These are phyloP conservation scores for Glyphotaelius pellucidus DNA, from an alignment of 2,888 invertebrate species.

Conservation along the genomic window DNA sequence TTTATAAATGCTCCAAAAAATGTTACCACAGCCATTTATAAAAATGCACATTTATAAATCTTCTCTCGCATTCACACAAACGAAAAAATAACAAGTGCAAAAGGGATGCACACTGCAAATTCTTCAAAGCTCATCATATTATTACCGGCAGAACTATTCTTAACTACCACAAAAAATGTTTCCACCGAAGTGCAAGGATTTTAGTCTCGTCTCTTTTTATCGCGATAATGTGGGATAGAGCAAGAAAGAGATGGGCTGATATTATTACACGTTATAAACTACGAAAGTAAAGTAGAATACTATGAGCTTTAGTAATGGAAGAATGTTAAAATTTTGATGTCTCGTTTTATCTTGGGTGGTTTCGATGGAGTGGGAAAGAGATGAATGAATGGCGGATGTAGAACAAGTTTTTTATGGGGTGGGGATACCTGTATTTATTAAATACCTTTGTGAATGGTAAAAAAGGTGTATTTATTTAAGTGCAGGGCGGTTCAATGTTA, in stretches of 20 bases:
- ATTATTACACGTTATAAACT: constrained; percentile 6
- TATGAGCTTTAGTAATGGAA: not conserved
- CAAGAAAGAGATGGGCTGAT: not conserved
- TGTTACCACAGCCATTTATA: not conserved
- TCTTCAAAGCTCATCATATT: constrained; percentile 14
- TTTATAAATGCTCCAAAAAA: constrained; percentile 4
- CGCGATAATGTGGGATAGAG: not conserved
- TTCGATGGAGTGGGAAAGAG: not conserved
- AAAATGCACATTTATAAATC: not conserved
- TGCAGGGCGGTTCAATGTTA: not conserved
- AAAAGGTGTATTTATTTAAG: not conserved
- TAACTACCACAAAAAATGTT: constrained; percentile 13
- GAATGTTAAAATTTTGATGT: not conserved
- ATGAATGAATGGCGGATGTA: not conserved
- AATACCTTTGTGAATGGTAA: not conserved
- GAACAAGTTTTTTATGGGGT: not conserved
- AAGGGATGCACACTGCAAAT: not conserved
- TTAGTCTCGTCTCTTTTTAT: not conserved
- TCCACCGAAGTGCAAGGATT: not conserved
- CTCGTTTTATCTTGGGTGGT: not conserved
- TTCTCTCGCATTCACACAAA: not conserved
- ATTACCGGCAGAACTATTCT: not conserved
- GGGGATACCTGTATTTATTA: not conserved
- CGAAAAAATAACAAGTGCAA: not conserved
- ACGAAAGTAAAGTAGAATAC: constrained; percentile 3